phyloP scores from a whole-genome alignment of 2,888 invertebrate genomes.

The Periphyllus acericola region DNA sequence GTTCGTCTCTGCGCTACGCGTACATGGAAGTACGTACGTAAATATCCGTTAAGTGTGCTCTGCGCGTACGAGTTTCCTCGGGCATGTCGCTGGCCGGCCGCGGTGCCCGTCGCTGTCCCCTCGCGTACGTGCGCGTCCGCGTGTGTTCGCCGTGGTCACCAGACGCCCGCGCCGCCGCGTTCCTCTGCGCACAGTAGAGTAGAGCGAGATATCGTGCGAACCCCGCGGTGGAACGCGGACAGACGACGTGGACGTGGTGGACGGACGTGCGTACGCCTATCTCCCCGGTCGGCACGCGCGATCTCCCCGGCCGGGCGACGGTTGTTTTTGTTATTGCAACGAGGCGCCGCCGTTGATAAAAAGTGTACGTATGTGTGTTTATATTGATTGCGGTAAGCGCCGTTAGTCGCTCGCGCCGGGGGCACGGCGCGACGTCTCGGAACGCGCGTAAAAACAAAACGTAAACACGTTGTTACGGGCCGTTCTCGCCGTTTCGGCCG shows the following conservation, averaged over 20 bases:
- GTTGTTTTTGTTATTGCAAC: neutral
- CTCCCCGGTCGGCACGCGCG: neutral
- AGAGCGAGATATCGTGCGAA: neutral
- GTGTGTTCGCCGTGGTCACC: neutral
- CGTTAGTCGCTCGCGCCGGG: neutral
- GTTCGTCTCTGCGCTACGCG: neutral
- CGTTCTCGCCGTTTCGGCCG: no score
- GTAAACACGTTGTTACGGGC: no score
- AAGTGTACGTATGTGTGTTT: neutral
- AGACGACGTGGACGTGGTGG: neutral
- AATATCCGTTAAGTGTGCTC: neutral
- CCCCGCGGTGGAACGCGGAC: neutral
- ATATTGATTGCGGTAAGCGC: neutral
- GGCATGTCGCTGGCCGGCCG: no score
- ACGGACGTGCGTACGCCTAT: neutral
- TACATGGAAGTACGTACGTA: no score
- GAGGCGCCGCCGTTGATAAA: neutral
- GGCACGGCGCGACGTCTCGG: no score
- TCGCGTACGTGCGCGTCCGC: neutral
- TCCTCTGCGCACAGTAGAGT: no score
- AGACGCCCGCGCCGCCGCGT: neutral
- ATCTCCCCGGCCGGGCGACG: neutral
- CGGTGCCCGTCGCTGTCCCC: neutral
- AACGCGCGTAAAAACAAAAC: no score
- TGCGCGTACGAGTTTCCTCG: neutral